Evolutionary conservation across 2,113 vertebrate genomes (phyloP), one percentile per base, ranked within the genome.

Genomic region (Junco hyemalis): DNA sequence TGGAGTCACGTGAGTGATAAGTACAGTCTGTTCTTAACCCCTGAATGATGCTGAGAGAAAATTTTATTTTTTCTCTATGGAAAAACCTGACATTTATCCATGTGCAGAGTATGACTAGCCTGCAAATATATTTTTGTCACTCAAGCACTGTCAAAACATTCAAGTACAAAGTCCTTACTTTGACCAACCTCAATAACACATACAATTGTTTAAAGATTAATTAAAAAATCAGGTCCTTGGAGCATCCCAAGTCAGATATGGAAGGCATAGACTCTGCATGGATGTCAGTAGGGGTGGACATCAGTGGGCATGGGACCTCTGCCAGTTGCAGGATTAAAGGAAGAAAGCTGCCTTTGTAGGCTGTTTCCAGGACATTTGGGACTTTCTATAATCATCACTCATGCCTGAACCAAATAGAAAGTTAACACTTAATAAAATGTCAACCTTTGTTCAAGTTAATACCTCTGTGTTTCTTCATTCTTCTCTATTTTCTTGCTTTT

Each of bases 291-390:
- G 47, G 38, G 61, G 71, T n/a, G 40, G 76, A 51, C 26, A 73
- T 90, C 53, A 92, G 88, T 76, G 84, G 83, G 64, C 45, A 84
- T 15, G 53, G 86, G 56, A 92, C 28, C 5, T 50, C 44, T 76
- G 88, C 76, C 90, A 83, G 65, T 3, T 2, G 4, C 5, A 9
- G 56, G 71, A 42, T 91, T 89, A 91, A 92, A 81, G 40, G 53
- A 86, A 86, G 53, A 86, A 47, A 84, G 56, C 31, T 74, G 72
- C 35, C 61, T 84, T 89, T 84, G 81, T 89, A 53, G 57, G 70
- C 29, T 3, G 6, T 54, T 95, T 84, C 25, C 63, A 89, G 57
- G 83, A 71, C 33, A 42, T 68, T 56, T 77, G 29, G 54, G 54
- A 64, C 54, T 86, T 83, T 74, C 60, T 60, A 88, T 71, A 95